Conservation (phyloP, 2,113 vertebrate species). For the Megaptera novaeangliae region DNA sequence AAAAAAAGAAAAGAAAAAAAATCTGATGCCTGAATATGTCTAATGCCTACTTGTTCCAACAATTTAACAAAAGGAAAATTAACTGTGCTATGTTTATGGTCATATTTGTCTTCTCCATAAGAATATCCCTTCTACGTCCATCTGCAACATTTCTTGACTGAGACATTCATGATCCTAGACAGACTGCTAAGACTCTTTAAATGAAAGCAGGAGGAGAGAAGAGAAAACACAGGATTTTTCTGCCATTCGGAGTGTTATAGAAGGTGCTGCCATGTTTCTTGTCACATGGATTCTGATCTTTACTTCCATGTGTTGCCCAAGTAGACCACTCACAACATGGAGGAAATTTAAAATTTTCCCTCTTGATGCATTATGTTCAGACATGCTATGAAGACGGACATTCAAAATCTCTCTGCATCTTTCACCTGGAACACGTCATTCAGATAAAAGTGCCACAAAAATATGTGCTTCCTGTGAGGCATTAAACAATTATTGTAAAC, state of each 20-base stretch:
- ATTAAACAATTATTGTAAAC: not conserved
- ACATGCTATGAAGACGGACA: not conserved
- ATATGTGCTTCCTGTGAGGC: slow-evolving; percentile 35
- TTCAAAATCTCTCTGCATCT: not conserved
- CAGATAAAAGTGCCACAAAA: not conserved
- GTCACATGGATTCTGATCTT: not conserved
- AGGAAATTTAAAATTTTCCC: not conserved
- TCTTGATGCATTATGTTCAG: not conserved
- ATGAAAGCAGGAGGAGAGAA: not conserved
- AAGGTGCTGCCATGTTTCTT: not conserved
- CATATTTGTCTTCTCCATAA: not conserved
- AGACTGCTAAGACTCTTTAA: not conserved
- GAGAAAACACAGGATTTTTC: not conserved
- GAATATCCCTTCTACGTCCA: not conserved
- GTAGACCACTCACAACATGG: not conserved
- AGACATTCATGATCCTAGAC: not conserved
- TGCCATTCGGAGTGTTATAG: not conserved
- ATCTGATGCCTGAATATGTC: not conserved
- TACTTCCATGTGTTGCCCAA: not conserved
- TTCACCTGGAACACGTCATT: slow-evolving; percentile 22
- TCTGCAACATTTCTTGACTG: not conserved
- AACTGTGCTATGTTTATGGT: not conserved
- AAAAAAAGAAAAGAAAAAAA: not conserved
- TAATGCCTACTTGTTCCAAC: not conserved
- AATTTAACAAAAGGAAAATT: not conserved